Base-by-base conservation (phyloP, 2,113 vertebrate species). In the Poeciliopsis occidentalis region DNA sequence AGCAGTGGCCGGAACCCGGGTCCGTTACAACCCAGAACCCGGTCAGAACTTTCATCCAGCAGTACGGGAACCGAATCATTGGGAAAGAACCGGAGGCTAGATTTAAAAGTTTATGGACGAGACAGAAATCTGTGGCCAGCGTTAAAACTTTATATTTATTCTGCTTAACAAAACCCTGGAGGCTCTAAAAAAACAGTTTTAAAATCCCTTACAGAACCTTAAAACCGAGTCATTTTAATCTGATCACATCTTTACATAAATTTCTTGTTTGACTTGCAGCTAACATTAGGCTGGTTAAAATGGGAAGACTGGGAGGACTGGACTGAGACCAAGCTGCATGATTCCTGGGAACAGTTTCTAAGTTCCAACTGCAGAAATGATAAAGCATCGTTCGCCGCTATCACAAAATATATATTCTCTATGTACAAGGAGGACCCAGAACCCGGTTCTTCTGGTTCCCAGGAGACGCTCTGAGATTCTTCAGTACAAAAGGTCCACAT, bases 321-420 rank as follows among this genome's bases (percentile, higher is more conserved):
- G 37, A 65, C 24, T 75, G 47, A 27, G 67, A 75, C 8, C 17
- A 13, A 64, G 0, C 1, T 70, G 41, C 24, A 13, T 47, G 60
- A 69, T 47, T 17, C 51, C 41, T 61, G 61, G 65, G 54, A 6
- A 68, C 60, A 75, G 70, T 61, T 74, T 75, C 63, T 62, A 62
- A 71, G 63, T 64, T 76, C 73, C 64, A 85, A 78, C 73, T 76
- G 66, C 61, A 70, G 57, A 79, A 22, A 68, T 76, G 47, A 71
- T 68, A 74, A 39, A 83, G 41, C 68, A 75, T 73, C 66, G 57
- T n/a, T 47, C 67, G 79, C 85, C 80, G 82, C 75, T 83, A 86
- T 77, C 88, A 89, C 86, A 92, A 93, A 92, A 93, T n/a, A 91
- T 93, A 92, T 90, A 87, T 86, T 93, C 87, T 93, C 80, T 92